These are phyloP conservation scores for Drosophila tristis DNA, from an alignment of 1,140 invertebrate species.

Conservation along the genomic window DNA sequence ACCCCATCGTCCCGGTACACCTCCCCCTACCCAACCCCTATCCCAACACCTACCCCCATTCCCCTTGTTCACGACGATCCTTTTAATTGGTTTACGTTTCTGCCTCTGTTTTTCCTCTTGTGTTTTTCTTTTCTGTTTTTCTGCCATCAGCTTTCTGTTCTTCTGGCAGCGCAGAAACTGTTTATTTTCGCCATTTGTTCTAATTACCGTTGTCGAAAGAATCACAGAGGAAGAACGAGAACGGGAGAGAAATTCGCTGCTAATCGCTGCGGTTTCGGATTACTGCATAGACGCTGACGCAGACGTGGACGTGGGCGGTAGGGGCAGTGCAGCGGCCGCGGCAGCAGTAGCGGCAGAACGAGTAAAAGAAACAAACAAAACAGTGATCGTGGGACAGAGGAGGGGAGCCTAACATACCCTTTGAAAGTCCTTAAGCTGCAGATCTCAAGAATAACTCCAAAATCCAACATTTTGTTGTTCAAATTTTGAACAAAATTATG, in stretches of 20 bases:
- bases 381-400: too few species aligned
- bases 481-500: too few species aligned
- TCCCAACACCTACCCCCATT: background rate
- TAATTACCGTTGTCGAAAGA: constrained; percentile 57
- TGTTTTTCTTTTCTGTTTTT: background rate
- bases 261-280: constrained; percentile 50
- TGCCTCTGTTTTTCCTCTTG: too few species aligned
- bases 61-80: constrained; percentile 51
- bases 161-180: constrained; percentile 28
- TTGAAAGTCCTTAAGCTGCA: too few species aligned
- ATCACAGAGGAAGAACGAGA: background rate
- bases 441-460: background rate
- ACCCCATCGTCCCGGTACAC: constrained; percentile 2
- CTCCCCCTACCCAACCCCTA: too few species aligned
- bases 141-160: constrained; percentile 43
- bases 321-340: background rate
- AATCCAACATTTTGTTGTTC: too few species aligned
- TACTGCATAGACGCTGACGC: constrained; percentile 19
- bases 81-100: constrained; percentile 73
- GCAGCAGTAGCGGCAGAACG: constrained; percentile 29
- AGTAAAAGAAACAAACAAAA: constrained; percentile 1
- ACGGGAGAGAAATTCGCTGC: background rate
- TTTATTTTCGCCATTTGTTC: constrained; percentile 76
- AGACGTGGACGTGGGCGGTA: constrained; percentile 3
- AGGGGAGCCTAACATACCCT: too few species aligned